Evolutionary conservation across 2,797 vertebrate genomes (phyloP).

Genomic region (Acrossocheilus fasciatus): DNA sequence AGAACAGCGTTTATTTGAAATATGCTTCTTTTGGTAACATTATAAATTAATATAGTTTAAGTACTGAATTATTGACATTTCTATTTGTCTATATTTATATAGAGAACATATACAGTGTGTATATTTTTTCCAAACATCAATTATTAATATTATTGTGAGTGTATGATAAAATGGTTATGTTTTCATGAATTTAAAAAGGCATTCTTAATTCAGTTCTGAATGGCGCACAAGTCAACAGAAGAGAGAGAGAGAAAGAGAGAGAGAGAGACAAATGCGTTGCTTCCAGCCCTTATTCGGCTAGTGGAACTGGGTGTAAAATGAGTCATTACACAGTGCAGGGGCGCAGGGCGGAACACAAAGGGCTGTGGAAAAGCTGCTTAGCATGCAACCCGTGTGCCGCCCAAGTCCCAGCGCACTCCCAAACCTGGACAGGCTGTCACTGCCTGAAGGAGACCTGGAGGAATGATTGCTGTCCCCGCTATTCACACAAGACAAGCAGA

Average conservation of each 20-base stretch:
- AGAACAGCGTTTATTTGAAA: too few species aligned
- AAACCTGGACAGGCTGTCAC: constrained; percentile 61
- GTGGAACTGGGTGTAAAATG: constrained; percentile 53
- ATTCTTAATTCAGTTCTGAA: constrained; percentile 13
- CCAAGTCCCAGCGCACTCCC: constrained; percentile 54
- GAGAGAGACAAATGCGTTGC: constrained; percentile 46
- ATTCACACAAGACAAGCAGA: constrained; percentile 33
- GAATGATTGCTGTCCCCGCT: constrained; percentile 49
- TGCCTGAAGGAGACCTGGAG: constrained; percentile 58
- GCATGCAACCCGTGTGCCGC: constrained; percentile 71
- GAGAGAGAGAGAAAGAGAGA: constrained; percentile 20
- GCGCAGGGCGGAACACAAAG: constrained; percentile 73
- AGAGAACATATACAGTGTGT: neutral
- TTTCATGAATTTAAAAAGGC: constrained; percentile 21
- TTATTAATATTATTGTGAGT: neutral
- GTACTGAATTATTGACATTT: too few species aligned
- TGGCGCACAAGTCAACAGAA: neutral
- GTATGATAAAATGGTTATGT: neutral
- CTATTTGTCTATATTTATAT: too few species aligned
- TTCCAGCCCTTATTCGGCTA: constrained; percentile 46
- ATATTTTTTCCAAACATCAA: too few species aligned
- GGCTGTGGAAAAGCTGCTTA: constrained; percentile 69
- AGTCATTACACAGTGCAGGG: constrained; percentile 62
- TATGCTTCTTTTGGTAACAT: too few species aligned
- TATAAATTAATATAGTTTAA: too few species aligned